Percentiles rank a stretch among this genome's conserved stretches.
Conservation (phyloP, 2,888 invertebrate species). For the Drosophila austrosaltans region DNA sequence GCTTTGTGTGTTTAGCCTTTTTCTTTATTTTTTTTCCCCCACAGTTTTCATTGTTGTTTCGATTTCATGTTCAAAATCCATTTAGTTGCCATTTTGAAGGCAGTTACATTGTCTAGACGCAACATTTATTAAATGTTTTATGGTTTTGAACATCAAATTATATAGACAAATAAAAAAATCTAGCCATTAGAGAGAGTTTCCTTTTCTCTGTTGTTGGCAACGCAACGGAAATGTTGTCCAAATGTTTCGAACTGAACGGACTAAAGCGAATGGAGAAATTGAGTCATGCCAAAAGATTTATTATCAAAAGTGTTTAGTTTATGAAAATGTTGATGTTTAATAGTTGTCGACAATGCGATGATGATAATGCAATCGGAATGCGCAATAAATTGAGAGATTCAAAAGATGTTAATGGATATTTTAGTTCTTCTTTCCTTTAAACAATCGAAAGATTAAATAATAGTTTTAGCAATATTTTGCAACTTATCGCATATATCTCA, state of each 20-base stretch:
- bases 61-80: constrained; percentile 76
- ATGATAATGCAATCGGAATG: background rate
- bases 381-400: no score
- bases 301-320: constrained; percentile 18
- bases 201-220: constrained; percentile 12
- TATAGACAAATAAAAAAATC: constrained; percentile 72
- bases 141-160: constrained; percentile 72
- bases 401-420: no score
- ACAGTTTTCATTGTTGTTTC: constrained; percentile 38
- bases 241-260: constrained; percentile 16
- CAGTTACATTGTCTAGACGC: constrained; percentile 79
- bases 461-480: no score
- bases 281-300: constrained; percentile 23
- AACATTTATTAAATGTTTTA: constrained; percentile 78
- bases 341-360: constrained; percentile 2
- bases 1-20: constrained; percentile 41
- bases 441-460: no score
- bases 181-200: constrained; percentile 49
- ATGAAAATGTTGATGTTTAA: background rate
- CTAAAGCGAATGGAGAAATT: constrained; percentile 3
- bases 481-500: no score
- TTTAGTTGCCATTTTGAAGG: constrained; percentile 77
- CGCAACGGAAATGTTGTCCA: constrained; percentile 49
- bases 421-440: no score
- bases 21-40: constrained; percentile 11